These are phyloP conservation scores for Rutilus rutilus DNA, from an alignment of 2,113 vertebrate species.

Conservation along the genomic window DNA sequence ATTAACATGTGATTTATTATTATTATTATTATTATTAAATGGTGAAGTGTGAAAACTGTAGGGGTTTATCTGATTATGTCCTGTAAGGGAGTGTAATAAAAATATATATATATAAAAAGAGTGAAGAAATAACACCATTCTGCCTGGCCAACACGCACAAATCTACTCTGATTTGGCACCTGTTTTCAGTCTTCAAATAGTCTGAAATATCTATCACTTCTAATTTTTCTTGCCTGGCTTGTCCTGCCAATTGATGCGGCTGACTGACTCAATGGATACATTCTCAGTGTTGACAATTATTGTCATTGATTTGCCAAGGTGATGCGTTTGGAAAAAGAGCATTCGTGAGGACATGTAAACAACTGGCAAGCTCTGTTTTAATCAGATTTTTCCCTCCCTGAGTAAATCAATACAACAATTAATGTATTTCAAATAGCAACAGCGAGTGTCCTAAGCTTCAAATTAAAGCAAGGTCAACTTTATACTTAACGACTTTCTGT, in stretches of 20 bases:
- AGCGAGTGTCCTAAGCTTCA: conserved; percentile 53
- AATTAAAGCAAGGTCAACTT: conserved; percentile 68
- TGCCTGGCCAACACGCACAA: neutral
- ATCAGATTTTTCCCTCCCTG: conserved; percentile 42
- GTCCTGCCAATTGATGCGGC: conserved; percentile 14
- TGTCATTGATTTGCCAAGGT: conserved; percentile 56
- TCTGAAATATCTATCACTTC: conserved; percentile 32
- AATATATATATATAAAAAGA: neutral
- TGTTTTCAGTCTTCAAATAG: neutral
- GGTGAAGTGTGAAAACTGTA: neutral
- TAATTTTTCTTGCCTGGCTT: conserved; percentile 8
- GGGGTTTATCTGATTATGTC: conserved; percentile 26
- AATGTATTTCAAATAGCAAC: conserved; percentile 59
- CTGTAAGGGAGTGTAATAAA: neutral
- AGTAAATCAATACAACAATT: conserved; percentile 62
- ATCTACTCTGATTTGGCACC: neutral
- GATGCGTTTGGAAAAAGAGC: conserved; percentile 55
- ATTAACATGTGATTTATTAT: conserved; percentile 17
- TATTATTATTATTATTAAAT: conserved; percentile 7
- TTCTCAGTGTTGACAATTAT: conserved; percentile 51
- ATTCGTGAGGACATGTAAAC: conserved; percentile 43
- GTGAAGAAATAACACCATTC: neutral
- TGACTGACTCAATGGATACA: conserved; percentile 23
- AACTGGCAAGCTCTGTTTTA: conserved; percentile 42
- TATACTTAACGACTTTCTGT: conserved; percentile 74